Base-by-base conservation (phyloP, 2,888 invertebrate genomes). In the Pilophorus perplexus region DNA sequence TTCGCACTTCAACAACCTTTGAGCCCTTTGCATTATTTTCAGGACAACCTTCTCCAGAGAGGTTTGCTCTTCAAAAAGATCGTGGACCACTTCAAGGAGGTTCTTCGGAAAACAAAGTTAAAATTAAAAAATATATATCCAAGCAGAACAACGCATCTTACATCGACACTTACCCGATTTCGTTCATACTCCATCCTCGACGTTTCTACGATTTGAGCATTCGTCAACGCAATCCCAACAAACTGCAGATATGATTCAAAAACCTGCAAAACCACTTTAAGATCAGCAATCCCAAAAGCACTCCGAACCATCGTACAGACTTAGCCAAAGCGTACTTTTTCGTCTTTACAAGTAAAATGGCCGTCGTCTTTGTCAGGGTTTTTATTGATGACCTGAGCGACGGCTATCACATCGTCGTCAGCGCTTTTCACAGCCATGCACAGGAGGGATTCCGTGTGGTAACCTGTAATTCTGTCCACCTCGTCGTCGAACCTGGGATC, bases 61-160 rank as follows among this genome's bases (percentile, higher is more conserved):
- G 2, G 80, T 80, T 73, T 81, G 81, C 71, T 80, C 80, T 72
- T 81, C 80, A 71, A 81, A 81, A 55, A 81, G 73, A 71, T 80
- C 80, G 71, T 81, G 81, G 0, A 80, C 80, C 38, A 80, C 80
- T 73, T 81, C 81, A 70, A 81, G 73, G 22, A 81, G 74, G 44
- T 78, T 79, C 81, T 81, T 73, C 12, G 75, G 72, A 10, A 33
- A 60, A n/a, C 20, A 25, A 3, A 8, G 33, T 2, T 2, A 38
- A 5, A 2, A 57, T 2, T 57, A 8, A 57, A 5, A 2, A 10
- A 20, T n/a, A 40, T n/a, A 20, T 20, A 2, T 2, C n/a, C 6
- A 57, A 37, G 25, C 27, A 10, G 6, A 23, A 23, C 14, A 46
- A 40, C 1, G 5, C 2, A 2, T 6, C 2, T 46, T 59, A 59